Conservation (phyloP, 2,113 vertebrate species). For the Ochotona curzoniae region DNA sequence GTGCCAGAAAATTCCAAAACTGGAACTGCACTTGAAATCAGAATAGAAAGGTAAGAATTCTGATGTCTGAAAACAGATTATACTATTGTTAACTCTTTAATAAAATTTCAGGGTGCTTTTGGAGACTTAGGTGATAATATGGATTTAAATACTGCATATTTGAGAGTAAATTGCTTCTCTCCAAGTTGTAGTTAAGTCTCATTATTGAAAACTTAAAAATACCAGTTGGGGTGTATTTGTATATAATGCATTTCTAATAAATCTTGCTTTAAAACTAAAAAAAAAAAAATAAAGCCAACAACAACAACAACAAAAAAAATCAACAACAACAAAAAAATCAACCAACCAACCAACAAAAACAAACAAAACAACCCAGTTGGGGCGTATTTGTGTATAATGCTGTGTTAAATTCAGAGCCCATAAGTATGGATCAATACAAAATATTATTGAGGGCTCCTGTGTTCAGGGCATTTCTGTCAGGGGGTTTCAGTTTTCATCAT, state of each 20-base stretch:
- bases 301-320: too few relatives aligned
- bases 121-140: not conserved
- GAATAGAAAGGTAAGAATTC: slow-evolving; percentile 92
- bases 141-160: not conserved
- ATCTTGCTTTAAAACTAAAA: too few relatives aligned
- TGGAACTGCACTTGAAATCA: slow-evolving; percentile 96
- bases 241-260: not conserved
- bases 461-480: not conserved
- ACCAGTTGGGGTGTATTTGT: not conserved
- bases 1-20: slow-evolving; percentile 97
- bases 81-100: not conserved
- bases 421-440: not conserved
- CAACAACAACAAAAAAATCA: too few relatives aligned
- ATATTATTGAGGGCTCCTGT: not conserved
- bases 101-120: slow-evolving; percentile 30
- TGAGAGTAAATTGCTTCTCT: not conserved
- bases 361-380: not conserved
- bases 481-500: not conserved
- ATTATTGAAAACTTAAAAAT: not conserved
- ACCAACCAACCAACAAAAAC: too few relatives aligned
- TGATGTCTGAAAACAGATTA: slow-evolving; percentile 20
- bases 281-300: too few relatives aligned
- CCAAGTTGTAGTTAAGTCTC: not conserved
- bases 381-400: not conserved
- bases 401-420: not conserved